Conservation (phyloP, 2,888 invertebrate species). For the Ptilodon capucinus region DNA sequence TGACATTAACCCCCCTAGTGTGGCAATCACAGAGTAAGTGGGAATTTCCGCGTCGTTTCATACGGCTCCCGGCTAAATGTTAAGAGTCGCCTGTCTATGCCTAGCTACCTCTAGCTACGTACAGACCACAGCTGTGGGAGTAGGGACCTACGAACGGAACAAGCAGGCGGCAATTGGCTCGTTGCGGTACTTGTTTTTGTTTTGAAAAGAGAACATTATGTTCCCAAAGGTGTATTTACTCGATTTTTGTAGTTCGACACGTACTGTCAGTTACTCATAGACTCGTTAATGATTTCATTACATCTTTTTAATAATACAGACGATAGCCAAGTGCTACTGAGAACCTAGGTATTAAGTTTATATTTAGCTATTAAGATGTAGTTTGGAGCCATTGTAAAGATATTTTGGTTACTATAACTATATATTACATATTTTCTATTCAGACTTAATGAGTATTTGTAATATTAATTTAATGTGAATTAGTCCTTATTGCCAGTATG, state of each 20-base stretch:
- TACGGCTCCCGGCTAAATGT: conserved; percentile 75
- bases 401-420: no score
- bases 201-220: neutral
- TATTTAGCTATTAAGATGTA: no score
- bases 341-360: no score
- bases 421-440: no score
- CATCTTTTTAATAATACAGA: no score
- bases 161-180: neutral
- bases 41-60: conserved; percentile 80
- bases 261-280: no score
- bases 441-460: no score
- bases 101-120: conserved; percentile 38
- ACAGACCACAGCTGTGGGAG: conserved; percentile 44
- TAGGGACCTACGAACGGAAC: conserved; percentile 4
- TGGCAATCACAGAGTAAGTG: conserved; percentile 80
- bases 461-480: neutral
- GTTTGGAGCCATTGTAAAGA: no score
- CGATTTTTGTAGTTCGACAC: neutral
- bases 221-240: neutral
- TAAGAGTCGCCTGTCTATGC: conserved; percentile 64
- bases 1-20: conserved; percentile 79
- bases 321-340: no score
- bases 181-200: neutral
- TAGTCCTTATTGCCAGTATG: conserved; percentile 13
- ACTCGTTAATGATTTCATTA: no score